Evolutionary conservation across 2,888 invertebrate genomes (phyloP), one percentile per base, ranked within the genome.

Genomic region (Halocaridina rubra): DNA sequence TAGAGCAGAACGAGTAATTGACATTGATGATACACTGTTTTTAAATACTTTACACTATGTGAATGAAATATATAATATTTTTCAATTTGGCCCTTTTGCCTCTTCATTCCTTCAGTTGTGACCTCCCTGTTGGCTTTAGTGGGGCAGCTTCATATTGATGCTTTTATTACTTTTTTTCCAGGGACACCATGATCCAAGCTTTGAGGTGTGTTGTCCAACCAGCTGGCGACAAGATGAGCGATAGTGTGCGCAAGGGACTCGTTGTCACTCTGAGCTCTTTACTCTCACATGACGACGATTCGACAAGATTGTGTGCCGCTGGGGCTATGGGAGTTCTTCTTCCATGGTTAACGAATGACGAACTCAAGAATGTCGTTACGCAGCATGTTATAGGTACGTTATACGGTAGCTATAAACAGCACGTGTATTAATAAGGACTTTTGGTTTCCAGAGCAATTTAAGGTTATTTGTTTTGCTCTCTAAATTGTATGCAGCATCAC

Each of bases 171-270:
- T 29, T 27, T 27, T 24, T 57, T 24, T 78, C 84, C 89, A 94
- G 96, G 89, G 98, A 98, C 92, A 98, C 98, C 2, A 96, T 96
- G 93, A 92, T 98, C 86, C 97, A 97, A 91, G 98, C 98, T 3
- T 91, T 98, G 88, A 93, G 98, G 87, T 82, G 86, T 74, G 95
- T 97, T 77, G 94, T 98, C 88, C 93, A 94, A 16, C 95, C 95
- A 22, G 96, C 96, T 29, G 97, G 97, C 0, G 94, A 95, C 89
- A 97, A 97, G 92, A 95, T 98, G 95, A 94, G 96, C 0, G 96
- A 96, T 80, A 92, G 94, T 1, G 93, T 96, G 72, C 94, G 95
- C 85, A 95, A 95, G 89, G 94, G 93, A 90, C 93, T 96, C 46
- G 94, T 95, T 90, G 90, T 92, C 1, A 95, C 95, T 32, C 92